phyloP scores from a whole-genome alignment of 1,140 invertebrate species.

The Triops longicaudatus region DNA sequence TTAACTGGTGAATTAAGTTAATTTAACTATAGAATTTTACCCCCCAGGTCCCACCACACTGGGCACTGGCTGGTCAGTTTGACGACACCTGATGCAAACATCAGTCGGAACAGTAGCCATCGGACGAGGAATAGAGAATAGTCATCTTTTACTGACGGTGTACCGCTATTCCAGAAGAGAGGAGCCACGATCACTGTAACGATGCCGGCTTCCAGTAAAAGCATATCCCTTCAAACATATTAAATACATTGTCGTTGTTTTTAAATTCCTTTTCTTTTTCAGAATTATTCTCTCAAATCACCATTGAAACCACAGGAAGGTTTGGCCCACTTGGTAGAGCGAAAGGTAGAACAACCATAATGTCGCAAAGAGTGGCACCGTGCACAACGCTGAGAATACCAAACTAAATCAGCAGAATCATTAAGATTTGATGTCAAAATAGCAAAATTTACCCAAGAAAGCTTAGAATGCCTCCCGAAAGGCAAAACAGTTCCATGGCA shows the following conservation, averaged over 20 bases:
- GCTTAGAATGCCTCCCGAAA: constrained; percentile 56
- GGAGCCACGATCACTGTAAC: constrained; percentile 64
- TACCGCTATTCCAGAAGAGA: constrained; percentile 39
- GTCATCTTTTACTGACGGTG: constrained; percentile 34
- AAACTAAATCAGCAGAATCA: constrained; percentile 45
- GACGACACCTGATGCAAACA: constrained; percentile 65
- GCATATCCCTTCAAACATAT: constrained; percentile 54
- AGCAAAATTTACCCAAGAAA: constrained; percentile 53
- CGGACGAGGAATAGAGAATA: constrained; percentile 58
- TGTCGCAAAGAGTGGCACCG: constrained; percentile 50
- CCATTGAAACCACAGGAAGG: constrained; percentile 70
- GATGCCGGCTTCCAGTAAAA: constrained; percentile 68
- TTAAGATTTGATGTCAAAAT: constrained; percentile 9
- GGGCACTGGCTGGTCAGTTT: constrained; percentile 69
- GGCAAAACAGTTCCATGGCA: constrained; percentile 59
- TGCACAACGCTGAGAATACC: constrained; percentile 53
- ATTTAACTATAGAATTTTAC: constrained; percentile 41
- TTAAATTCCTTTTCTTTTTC: no score
- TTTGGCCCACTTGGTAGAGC: constrained; percentile 65
- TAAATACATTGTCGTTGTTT: constrained; percentile 1
- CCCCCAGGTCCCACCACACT: constrained; percentile 70
- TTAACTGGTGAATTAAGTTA: not conserved
- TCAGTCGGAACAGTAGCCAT: constrained; percentile 68
- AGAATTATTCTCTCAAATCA: constrained; percentile 41
- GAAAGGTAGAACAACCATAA: constrained; percentile 69